phyloP scores from a whole-genome alignment of 2,113 vertebrate genomes.

The Mormoops blainvillei region DNA sequence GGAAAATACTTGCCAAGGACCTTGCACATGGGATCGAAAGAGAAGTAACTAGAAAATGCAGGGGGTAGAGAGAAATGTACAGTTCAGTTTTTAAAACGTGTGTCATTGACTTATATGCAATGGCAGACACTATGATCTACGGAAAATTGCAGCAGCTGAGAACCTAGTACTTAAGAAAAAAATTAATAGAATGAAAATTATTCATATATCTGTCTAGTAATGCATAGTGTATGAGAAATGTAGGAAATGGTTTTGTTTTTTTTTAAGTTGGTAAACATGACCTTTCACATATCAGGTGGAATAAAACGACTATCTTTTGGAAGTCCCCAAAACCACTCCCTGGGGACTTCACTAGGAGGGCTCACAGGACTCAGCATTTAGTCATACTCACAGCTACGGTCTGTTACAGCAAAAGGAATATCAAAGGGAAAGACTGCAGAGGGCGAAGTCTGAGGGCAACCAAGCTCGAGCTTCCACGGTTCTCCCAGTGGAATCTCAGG shows the following conservation, averaged over 20 bases:
- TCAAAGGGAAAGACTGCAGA: not conserved
- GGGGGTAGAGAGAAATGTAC: not conserved
- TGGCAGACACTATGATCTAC: not conserved
- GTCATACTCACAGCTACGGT: not conserved
- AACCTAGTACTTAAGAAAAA: not conserved
- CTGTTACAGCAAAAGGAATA: not conserved
- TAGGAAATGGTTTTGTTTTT: too few species aligned
- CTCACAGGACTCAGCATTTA: not conserved
- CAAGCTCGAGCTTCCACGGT: not conserved
- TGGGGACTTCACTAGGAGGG: not conserved
- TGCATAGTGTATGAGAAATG: not conserved
- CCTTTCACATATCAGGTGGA: not conserved
- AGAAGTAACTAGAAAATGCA: not conserved
- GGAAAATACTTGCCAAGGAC: not conserved
- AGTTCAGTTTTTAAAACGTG: not conserved
- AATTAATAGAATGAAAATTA: not conserved
- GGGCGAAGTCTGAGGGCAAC: not conserved
- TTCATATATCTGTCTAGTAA: not conserved
- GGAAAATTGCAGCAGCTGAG: not conserved
- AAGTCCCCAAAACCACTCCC: not conserved
- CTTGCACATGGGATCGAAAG: not conserved
- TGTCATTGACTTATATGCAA: not conserved
- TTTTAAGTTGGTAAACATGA: not conserved
- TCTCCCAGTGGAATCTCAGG: not conserved
- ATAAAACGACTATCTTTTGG: not conserved